Evolutionary conservation across 2,113 vertebrate species (phyloP), one percentile per base, ranked within the genome.

Genomic region (Dasyprocta punctata): DNA sequence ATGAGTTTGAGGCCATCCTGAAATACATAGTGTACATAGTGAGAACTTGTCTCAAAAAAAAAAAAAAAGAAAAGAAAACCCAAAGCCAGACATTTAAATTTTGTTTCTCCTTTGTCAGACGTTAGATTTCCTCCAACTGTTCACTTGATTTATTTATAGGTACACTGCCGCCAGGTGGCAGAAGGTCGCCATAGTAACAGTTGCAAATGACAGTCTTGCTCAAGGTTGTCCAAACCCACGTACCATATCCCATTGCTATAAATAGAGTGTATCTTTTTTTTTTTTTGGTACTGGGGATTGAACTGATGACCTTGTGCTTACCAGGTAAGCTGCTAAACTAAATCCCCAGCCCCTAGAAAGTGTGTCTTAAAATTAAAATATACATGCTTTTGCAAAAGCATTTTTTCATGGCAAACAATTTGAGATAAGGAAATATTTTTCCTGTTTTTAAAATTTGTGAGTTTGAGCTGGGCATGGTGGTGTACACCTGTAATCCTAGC

Each of bases 91-190:
- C 5, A 20, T 93, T 92, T 83, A 89, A 77, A 82, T 86, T 88
- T 91, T 83, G 38, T 1, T 89, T 97, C 30, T 92, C 67, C n/a
- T 87, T 73, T 78, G 49, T 81, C 33, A 44, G 90, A 14, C 12
- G 11, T 92, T 96, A 44, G 28, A 17, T 19, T 84, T 89, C 28
- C 26, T 13, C 26, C 12, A 33, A 52, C 38, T 78, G 7, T 78
- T 90, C 30, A 63, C 11, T 77, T 5, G 49, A 24, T 88, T 88
- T 94, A 84, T 67, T 89, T 78, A 47, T 93, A 95, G 83, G 36
- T 89, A 80, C 10, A 41, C 47, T 92, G 89, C 94, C 93, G 94
- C 71, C 67, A 94, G 88, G 89, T 93, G 97, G 96, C 93, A 94
- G 93, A 56, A 95, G 7, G 49, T 96, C 95, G 78, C 83, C 54